A percentile compares a stretch with the other conserved stretches of the same genome.
These are phyloP conservation scores for Dichetophora obliterata DNA, from an alignment of 2,888 invertebrate species.

Conservation along the genomic window DNA sequence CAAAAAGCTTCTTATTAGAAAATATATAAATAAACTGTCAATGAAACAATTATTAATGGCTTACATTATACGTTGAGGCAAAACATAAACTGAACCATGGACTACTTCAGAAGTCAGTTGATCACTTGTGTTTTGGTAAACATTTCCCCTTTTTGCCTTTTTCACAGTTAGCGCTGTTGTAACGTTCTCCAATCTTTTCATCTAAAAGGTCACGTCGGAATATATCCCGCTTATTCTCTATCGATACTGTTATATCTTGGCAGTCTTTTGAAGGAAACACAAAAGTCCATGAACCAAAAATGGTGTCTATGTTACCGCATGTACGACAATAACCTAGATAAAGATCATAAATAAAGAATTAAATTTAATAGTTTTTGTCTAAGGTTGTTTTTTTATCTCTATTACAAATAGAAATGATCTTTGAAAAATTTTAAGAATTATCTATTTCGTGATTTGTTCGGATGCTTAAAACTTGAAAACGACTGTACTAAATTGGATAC, in stretches of 20 bases:
- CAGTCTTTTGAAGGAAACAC: slow-evolving; percentile 64
- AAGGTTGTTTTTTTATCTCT: too few relatives aligned
- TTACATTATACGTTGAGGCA: slow-evolving; percentile 20
- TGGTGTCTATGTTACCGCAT: slow-evolving; percentile 65
- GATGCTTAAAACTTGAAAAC: too few relatives aligned
- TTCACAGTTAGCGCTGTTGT: slow-evolving; percentile 53
- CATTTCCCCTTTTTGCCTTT: slow-evolving; percentile 42
- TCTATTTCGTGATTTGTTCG: too few relatives aligned
- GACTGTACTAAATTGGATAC: too few relatives aligned
- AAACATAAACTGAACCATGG: background rate
- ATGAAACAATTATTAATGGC: background rate
- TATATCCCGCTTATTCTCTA: slow-evolving; percentile 63
- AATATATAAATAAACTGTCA: slow-evolving; percentile 34
- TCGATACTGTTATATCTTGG: slow-evolving; percentile 61
- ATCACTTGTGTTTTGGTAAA: background rate
- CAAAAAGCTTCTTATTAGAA: background rate
- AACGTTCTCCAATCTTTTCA: slow-evolving; percentile 55
- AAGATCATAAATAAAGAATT: too few relatives aligned
- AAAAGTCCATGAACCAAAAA: slow-evolving; percentile 68
- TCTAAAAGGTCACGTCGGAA: slow-evolving; percentile 60
- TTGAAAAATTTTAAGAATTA: too few relatives aligned
- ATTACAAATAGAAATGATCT: too few relatives aligned
- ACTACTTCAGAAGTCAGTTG: background rate
- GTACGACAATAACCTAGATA: slow-evolving; percentile 61
- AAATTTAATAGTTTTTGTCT: too few relatives aligned